Conservation (phyloP, 2,797 vertebrate genomes). For the Gobio occitaniae region DNA sequence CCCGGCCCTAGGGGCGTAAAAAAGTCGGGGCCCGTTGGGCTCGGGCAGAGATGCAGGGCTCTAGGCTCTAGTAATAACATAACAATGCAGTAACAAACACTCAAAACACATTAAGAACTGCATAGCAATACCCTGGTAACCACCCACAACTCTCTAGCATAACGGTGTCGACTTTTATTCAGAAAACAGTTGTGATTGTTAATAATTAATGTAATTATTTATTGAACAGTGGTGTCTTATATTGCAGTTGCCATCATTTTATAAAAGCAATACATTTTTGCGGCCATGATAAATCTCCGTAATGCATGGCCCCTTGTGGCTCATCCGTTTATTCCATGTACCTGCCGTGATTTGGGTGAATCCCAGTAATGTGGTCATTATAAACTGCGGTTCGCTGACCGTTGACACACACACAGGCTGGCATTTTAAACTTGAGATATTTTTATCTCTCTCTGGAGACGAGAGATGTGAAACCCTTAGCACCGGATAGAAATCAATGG, state of each 20-base stretch:
- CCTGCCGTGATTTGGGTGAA: constrained; percentile 11
- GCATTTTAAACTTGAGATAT: constrained; percentile 49
- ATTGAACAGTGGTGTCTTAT: neutral
- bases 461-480: constrained; percentile 46
- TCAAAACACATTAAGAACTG: neutral
- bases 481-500: constrained; percentile 56
- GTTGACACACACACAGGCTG: constrained; percentile 30
- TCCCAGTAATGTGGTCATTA: constrained; percentile 21
- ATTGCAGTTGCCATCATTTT: neutral
- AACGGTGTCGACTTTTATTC: neutral
- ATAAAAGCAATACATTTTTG: constrained; percentile 11
- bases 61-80: neutral
- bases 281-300: neutral
- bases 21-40: no score
- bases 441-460: constrained; percentile 42
- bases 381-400: constrained; percentile 21
- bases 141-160: neutral
- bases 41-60: no score
- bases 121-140: neutral
- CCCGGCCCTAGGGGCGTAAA: no score
- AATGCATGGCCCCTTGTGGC: neutral
- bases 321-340: neutral
- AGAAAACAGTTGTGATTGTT: neutral
- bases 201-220: neutral
- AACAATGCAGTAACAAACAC: neutral